A percentile compares a stretch with the other conserved stretches of the same genome.
These are phyloP conservation scores for Brachionus sp. DNA, from an alignment of 1,140 invertebrate species.

Conservation along the genomic window DNA sequence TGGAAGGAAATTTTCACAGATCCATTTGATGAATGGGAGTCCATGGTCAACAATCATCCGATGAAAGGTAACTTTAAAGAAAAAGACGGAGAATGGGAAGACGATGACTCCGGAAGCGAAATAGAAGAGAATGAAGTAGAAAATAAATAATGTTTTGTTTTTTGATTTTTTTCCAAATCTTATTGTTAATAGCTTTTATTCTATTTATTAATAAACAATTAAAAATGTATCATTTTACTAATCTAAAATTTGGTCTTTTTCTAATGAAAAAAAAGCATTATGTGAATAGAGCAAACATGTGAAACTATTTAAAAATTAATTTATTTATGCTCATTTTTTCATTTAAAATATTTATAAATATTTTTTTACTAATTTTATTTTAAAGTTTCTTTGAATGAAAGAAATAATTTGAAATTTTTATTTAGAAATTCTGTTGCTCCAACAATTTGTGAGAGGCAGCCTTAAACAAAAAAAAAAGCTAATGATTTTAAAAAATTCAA, in stretches of 20 bases:
- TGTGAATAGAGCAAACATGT: no score
- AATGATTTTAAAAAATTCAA: no score
- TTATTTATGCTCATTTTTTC: no score
- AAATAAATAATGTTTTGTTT: not conserved
- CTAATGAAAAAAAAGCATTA: no score
- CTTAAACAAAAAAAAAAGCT: no score
- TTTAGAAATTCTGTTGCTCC: no score
- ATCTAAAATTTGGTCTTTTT: not conserved
- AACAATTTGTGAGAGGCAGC: no score
- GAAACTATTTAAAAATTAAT: no score
- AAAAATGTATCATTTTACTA: not conserved
- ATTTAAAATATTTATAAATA: no score
- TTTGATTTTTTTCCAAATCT: not conserved
- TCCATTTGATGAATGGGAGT: slow-evolving; percentile 41
- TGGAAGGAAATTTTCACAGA: slow-evolving; percentile 40
- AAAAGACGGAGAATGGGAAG: slow-evolving; percentile 45
- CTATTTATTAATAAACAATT: not conserved
- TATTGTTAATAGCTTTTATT: not conserved
- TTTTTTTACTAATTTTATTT: no score
- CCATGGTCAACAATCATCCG: slow-evolving; percentile 22
- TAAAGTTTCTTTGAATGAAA: no score
- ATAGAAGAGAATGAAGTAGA: slow-evolving; percentile 15
- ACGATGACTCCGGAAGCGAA: slow-evolving; percentile 32
- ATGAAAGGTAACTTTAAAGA: slow-evolving; percentile 42
- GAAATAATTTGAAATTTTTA: no score